Evolutionary conservation across 2,888 invertebrate species (phyloP).

Genomic region (Chrysina gloriosa): DNA sequence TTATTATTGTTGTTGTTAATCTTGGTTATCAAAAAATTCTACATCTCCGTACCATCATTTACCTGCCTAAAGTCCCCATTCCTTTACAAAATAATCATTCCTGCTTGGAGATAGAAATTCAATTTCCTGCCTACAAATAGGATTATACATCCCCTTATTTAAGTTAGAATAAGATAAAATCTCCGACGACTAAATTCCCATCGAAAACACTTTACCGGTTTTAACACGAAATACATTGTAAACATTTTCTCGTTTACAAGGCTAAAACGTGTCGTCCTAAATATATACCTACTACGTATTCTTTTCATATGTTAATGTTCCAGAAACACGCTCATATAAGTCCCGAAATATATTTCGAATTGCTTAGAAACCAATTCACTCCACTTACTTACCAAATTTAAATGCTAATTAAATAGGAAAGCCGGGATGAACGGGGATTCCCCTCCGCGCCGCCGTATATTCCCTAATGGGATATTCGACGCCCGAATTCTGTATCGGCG

Average conservation of each 20-base stretch:
- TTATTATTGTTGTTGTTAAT: too few relatives aligned
- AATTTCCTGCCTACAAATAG: conserved; percentile 11
- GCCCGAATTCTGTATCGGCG: conserved; percentile 17
- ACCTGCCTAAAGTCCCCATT: too few relatives aligned
- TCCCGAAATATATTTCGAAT: neutral
- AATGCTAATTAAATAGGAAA: conserved; percentile 30
- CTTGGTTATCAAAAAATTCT: too few relatives aligned
- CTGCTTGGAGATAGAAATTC: conserved; percentile 2
- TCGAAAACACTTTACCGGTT: neutral
- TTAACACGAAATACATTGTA: neutral
- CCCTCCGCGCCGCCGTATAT: neutral
- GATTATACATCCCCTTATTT: neutral
- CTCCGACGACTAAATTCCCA: conserved; percentile 3
- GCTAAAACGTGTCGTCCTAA: too few relatives aligned
- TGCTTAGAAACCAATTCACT: conserved; percentile 8
- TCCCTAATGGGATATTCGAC: conserved; percentile 31
- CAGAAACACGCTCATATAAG: neutral
- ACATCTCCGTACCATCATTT: too few relatives aligned
- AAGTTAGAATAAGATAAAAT: conserved; percentile 11
- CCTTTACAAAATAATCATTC: too few relatives aligned
- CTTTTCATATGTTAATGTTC: conserved; percentile 17
- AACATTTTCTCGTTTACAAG: too few relatives aligned
- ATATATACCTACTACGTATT: conserved; percentile 13
- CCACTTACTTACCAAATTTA: conserved; percentile 20
- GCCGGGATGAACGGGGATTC: neutral